Conservation (phyloP, 1,140 invertebrate genomes). For the Pantala flavescens region DNA sequence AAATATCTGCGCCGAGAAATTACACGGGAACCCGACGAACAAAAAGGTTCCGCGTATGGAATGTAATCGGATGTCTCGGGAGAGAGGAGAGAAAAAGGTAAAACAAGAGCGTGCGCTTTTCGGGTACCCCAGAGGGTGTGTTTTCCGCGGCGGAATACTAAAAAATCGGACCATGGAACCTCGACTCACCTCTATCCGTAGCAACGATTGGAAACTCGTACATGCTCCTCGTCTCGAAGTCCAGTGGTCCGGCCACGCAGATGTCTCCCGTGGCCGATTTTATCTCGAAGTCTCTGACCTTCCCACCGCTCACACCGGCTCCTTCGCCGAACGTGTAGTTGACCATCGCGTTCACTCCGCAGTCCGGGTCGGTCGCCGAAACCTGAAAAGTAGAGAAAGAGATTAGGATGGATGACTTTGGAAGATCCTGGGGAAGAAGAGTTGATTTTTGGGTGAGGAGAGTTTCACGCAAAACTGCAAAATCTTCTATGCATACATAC, state of each 20-base stretch:
- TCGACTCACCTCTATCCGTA: conserved; percentile 75
- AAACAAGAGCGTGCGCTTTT: too few species aligned
- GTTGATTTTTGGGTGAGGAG: too few species aligned
- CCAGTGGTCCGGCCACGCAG: conserved; percentile 69
- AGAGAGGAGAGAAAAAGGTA: too few species aligned
- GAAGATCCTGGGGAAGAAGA: too few species aligned
- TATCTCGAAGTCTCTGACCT: conserved; percentile 62
- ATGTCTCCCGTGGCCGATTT: conserved; percentile 76
- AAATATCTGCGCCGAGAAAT: too few species aligned
- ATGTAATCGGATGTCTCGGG: too few species aligned
- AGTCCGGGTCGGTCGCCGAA: conserved; percentile 86
- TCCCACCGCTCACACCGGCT: conserved; percentile 34
- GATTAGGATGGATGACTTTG: neutral
- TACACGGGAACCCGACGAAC: too few species aligned
- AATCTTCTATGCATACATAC: too few species aligned
- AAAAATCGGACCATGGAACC: neutral
- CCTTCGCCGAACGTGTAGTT: conserved; percentile 80
- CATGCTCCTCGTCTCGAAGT: conserved; percentile 71
- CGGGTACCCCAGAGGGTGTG: too few species aligned
- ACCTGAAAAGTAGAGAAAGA: conserved; percentile 49
- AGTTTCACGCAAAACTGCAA: too few species aligned
- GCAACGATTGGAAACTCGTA: conserved; percentile 91
- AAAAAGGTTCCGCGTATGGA: too few species aligned
- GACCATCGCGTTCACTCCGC: conserved; percentile 86
- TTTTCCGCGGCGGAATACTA: too few species aligned